Evolutionary conservation across 2,113 vertebrate genomes (phyloP), one percentile per base, ranked within the genome.

Genomic region (Neodon shergylaensis): DNA sequence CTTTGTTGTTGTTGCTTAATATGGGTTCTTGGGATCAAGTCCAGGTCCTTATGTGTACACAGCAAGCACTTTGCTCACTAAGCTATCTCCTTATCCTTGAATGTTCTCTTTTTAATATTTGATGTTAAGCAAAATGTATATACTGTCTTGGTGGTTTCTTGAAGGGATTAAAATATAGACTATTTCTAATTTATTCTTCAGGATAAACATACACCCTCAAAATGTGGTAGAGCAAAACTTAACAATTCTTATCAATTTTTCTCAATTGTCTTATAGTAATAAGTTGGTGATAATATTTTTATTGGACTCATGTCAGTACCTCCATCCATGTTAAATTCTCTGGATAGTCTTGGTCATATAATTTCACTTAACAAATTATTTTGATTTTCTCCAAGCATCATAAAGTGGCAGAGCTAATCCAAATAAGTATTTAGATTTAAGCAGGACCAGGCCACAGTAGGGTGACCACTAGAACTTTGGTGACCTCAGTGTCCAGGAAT

Each of bases 401-500:
- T 78, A 96, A 96, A 97, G 81, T 76, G 52, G 19, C 52, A 77
- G 24, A 96, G 88, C 87, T 95, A 95, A 97, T 97, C 94, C 92
- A 92, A 83, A 89, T 88, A 94, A 94, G 74, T 85, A 70, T 68
- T 61, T 92, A 42, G 17, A 84, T 83, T 72, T 94, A 82, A 87
- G 70, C 31, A 92, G 88, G 92, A 88, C 88, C 13, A 77, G 87
- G 90, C 91, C 95, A 5, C 66, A 58, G 31, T 90, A 88, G 95
- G 24, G 83, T 0, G 26, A 78, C 54, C 95, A 91, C 88, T 68
- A 54, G 92, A 61, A 84, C 76, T 33, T 33, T 70, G 93, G 96
- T 98, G 95, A 98, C 91, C 93, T 98, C 97, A 98, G 91, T 76
- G 47, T 65, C 89, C 39, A 96, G 95, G 97, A 96, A 98, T 97